Evolutionary conservation across 2,888 invertebrate species (phyloP), one percentile per base, ranked within the genome.

Genomic region (Andrena bucephala): DNA sequence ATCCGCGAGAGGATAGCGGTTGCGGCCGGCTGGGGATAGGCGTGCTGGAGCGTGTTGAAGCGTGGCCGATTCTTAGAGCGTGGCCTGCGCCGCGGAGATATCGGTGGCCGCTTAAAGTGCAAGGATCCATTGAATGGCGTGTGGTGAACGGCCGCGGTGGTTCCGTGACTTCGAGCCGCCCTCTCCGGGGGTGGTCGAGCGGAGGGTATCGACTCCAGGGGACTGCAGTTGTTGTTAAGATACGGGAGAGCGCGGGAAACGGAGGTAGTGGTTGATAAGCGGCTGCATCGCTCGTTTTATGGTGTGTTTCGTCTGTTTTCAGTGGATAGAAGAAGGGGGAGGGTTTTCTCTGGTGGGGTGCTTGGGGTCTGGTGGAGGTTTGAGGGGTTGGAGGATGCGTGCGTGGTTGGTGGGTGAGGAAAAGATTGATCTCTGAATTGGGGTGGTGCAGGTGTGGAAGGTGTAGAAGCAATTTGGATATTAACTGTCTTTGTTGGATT

Each of bases 91-190:
- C 10, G 20, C 10, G 27, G 57, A 24, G 57, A 57, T 57, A 57
- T 57, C 57, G 20, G 10, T 27, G 57, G 36, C n/a, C 57, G 57
- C n/a, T 57, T 59, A 69, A 59, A 69, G 69, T 59, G 57, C 69
- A 36, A 27, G 57, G 75, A 74, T 79, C 69, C 65, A 87, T 85
- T 79, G 67, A 83, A 72, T 60, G 42, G 29, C 68, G 73, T 65
- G 36, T 72, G 85, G 85, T 79, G 76, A 72, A 84, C 36, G 84
- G 29, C 54, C 68, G 73, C 66, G 73, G 65, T 27, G 36, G 67
- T 63, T 60, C 52, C 36, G 20, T 62, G 70, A 66, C 71, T 66
- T 5, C n/a, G 59, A 31, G 2, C 3, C 27, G 57, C 20, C 60
- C 8, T n/a, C 36, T 63, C 2, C 54, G 63, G 71, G 69, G 76